These are phyloP conservation scores for Propithecus coquereli DNA, from an alignment of 2,113 vertebrate species.

Conservation along the genomic window DNA sequence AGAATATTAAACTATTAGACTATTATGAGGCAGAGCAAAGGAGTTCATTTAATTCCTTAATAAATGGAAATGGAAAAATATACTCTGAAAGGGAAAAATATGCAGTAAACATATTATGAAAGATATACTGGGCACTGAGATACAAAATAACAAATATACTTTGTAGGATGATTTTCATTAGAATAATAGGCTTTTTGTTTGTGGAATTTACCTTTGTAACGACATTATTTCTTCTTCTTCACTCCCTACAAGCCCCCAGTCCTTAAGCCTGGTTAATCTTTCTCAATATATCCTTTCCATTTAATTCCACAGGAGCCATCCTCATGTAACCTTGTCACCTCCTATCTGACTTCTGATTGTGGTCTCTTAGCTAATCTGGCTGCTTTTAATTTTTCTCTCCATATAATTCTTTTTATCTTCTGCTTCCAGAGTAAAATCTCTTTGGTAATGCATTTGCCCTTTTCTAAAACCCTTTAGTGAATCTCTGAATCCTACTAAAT, in stretches of 20 bases:
- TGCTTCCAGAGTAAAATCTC: neutral
- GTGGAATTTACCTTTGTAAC: neutral
- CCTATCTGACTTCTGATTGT: neutral
- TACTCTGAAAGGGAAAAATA: neutral
- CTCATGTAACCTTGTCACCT: neutral
- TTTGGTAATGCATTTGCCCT: neutral
- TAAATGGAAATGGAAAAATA: constrained; percentile 43
- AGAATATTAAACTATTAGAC: constrained; percentile 68
- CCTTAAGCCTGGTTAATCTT: neutral
- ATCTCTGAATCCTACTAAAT: neutral
- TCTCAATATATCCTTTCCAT: neutral
- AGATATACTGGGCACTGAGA: neutral
- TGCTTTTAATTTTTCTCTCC: neutral
- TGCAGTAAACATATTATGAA: neutral
- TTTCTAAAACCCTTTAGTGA: neutral
- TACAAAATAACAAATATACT: neutral
- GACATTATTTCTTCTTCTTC: neutral
- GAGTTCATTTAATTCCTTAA: constrained; percentile 53
- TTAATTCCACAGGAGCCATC: neutral
- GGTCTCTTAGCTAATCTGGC: neutral
- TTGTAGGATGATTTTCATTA: neutral
- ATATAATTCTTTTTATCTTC: neutral
- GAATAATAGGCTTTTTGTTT: neutral
- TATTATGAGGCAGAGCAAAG: constrained; percentile 59
- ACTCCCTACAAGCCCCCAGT: neutral